Evolutionary conservation across 1,140 invertebrate genomes (phyloP), one percentile per base, ranked within the genome.

Genomic region (Lepeophtheirus salmonis): DNA sequence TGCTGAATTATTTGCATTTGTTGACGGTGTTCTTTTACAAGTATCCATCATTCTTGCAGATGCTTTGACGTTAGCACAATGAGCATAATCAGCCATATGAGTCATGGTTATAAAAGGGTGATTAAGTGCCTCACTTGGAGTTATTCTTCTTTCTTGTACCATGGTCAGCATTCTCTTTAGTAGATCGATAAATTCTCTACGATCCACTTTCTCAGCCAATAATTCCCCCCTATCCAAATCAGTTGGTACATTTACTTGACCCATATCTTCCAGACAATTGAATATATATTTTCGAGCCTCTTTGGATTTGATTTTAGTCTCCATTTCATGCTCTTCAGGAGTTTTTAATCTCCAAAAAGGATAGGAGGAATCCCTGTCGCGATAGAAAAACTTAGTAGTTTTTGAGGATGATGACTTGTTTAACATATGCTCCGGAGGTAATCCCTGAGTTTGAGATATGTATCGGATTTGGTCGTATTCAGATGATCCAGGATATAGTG

Each of bases 231-330:
- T 89, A 73, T 96, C 91, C 60, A 97, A 75, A 74, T 97, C 90
- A 4, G 88, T 94, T 48, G 91, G 90, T 56, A 97, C 90, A 74
- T 97, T 97, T 3, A 97, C 91, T 71, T 82, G 89, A 63, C 88
- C 91, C 72, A 99, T 98, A 72, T 99, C 96, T 69, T 99, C 96
- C 52, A 99, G 76, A 73, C 91, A 97, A 73, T 98, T 98, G 74
- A 99, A 98, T 66, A 98, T 97, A 73, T 98, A 99, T 73, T 98
- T 98, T 68, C 96, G 77, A 0, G 94, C 95, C 76, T 99, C 96
- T 77, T 99, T 99, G 48, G 91, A 96, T 75, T 97, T 96, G 64
- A 96, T 95, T 60, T 87, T 86, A 50, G 91, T 97, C 76, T 98
- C 94, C 24, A 24, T 16, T 41, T 61, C 59, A 3, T 54, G 50